These are phyloP conservation scores for Saguinus midas DNA, from an alignment of 2,113 vertebrate species.

Conservation along the genomic window DNA sequence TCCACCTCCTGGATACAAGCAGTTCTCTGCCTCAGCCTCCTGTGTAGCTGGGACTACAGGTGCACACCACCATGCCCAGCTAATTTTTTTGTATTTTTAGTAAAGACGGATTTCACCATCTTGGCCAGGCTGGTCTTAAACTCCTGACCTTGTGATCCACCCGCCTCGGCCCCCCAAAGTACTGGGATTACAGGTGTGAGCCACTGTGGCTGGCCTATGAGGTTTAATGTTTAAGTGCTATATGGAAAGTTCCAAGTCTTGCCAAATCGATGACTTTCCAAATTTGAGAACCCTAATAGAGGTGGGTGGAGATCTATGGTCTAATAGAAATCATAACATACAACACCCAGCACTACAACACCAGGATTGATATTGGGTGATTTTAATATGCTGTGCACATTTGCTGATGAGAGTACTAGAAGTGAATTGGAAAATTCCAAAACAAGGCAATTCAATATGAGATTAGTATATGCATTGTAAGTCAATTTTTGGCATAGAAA, in stretches of 20 bases:
- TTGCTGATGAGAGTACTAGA: background rate
- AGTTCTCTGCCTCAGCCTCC: too few relatives aligned
- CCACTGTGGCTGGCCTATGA: background rate
- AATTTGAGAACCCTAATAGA: background rate
- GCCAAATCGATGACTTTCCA: background rate
- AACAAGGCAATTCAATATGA: background rate
- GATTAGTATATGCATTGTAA: background rate
- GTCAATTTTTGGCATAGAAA: background rate
- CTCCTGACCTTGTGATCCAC: too few relatives aligned
- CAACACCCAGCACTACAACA: background rate
- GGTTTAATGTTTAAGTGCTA: background rate
- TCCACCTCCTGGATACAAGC: too few relatives aligned
- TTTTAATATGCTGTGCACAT: background rate
- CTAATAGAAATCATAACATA: background rate
- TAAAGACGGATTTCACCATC: too few relatives aligned
- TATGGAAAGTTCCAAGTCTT: background rate
- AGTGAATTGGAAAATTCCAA: background rate
- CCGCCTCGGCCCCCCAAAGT: too few relatives aligned
- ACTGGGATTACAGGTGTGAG: too few relatives aligned
- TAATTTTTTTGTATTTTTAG: too few relatives aligned
- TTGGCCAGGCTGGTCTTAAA: too few relatives aligned
- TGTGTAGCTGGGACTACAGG: too few relatives aligned
- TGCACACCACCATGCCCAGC: too few relatives aligned
- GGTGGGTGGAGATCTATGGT: background rate
- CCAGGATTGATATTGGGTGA: background rate